A percentile compares a stretch with the other conserved stretches of the same genome.
Evolutionary conservation across 2,888 invertebrate genomes (phyloP).

Genomic region (Erannis defoliaria): DNA sequence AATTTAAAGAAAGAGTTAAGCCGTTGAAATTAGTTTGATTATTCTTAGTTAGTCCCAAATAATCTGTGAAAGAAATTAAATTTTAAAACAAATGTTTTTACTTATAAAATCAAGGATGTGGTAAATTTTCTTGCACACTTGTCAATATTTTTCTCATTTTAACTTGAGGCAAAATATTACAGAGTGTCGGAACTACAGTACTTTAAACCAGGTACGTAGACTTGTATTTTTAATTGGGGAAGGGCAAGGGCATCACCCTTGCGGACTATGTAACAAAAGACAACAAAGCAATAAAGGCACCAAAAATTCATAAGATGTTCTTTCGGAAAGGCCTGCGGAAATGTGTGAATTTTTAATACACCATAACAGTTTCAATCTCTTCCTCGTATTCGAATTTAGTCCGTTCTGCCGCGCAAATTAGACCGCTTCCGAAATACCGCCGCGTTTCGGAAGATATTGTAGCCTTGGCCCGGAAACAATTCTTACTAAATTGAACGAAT

Average conservation of each 20-base stretch:
- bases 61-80: background rate
- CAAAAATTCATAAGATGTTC: constrained; percentile 16
- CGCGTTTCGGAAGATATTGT: constrained; percentile 18
- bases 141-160: constrained; percentile 1
- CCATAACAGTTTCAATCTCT: constrained; percentile 8
- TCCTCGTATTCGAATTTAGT: background rate
- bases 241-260: too few relatives aligned
- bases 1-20: background rate
- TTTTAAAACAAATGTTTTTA: background rate
- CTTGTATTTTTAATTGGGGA: background rate
- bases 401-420: constrained; percentile 11
- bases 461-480: constrained; percentile 25
- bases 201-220: too few relatives aligned
- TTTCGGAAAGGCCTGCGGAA: constrained; percentile 4
- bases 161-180: background rate
- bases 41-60: background rate
- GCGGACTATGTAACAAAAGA: constrained; percentile 1
- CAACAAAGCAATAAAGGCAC: background rate
- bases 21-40: background rate
- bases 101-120: constrained; percentile 1
- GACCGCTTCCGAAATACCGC: constrained; percentile 7
- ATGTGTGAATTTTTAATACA: constrained; percentile 18
- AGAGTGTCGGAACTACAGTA: background rate
- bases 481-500: constrained; percentile 20
- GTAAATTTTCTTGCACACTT: background rate